Percentiles rank a stretch among this genome's conserved stretches.
These are phyloP conservation scores for Numenius phaeopus DNA, from an alignment of 2,797 vertebrate genomes.

Conservation along the genomic window DNA sequence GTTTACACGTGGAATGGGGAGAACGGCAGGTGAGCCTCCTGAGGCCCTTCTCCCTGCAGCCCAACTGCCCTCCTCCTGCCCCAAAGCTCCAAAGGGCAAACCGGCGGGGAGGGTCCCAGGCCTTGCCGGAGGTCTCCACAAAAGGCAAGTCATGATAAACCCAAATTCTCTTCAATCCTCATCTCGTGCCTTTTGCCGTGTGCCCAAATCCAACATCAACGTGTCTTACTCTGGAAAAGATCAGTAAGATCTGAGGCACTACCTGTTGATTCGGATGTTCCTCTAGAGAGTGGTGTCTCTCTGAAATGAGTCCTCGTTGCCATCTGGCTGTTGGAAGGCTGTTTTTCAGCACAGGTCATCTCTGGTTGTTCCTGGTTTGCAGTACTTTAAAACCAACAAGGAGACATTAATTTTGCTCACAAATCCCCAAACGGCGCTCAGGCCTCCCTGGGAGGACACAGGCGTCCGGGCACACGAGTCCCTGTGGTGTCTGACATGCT, in stretches of 20 bases:
- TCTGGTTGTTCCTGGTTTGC: neutral
- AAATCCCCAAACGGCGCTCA: neutral
- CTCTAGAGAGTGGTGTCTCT: accelerated
- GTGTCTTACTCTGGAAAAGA: accelerated
- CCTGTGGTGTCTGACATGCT: accelerated
- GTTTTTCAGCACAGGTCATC: neutral
- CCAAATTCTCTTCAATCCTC: neutral
- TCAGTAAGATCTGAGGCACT: accelerated
- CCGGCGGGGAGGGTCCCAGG: too few species aligned
- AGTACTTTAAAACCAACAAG: neutral
- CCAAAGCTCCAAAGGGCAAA: neutral
- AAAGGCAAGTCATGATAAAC: neutral
- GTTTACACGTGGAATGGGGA: accelerated
- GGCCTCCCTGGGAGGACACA: accelerated
- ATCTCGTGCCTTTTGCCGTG: accelerated
- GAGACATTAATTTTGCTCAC: neutral
- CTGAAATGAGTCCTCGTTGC: neutral
- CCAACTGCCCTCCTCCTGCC: neutral
- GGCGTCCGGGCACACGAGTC: accelerated
- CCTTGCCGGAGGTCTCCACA: too few species aligned
- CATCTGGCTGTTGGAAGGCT: neutral
- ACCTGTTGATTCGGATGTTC: accelerated
- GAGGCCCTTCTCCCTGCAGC: too few species aligned
- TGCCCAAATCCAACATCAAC: accelerated
- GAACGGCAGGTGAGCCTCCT: accelerated